Conservation (phyloP, 2,797 vertebrate species). For the Rhodeus uyekii region DNA sequence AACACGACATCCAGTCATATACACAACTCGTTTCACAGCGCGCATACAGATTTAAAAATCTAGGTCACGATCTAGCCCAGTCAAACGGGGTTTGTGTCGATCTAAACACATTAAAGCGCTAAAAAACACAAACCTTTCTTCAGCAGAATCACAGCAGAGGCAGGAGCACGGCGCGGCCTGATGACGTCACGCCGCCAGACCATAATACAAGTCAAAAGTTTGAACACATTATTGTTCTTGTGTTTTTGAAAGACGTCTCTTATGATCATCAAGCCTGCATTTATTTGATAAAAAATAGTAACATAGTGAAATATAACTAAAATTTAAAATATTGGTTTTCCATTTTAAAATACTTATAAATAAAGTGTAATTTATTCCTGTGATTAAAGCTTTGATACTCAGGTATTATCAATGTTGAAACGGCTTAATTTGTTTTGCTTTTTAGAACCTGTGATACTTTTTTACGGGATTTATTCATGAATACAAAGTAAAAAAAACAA, state of each 20-base stretch:
- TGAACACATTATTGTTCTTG: neutral
- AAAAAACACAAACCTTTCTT: neutral
- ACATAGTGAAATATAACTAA: neutral
- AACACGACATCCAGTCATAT: neutral
- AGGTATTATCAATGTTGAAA: no score
- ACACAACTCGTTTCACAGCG: neutral
- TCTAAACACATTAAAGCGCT: neutral
- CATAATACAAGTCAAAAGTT: neutral
- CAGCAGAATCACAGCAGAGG: neutral
- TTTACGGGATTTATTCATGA: no score
- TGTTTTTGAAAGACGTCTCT: neutral
- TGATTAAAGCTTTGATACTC: no score
- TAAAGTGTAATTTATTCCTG: no score
- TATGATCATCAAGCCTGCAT: neutral
- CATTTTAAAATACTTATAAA: no score
- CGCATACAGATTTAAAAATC: neutral
- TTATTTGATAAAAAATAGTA: neutral
- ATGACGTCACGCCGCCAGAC: neutral
- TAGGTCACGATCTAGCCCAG: neutral
- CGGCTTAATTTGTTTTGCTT: no score
- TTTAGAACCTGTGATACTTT: neutral
- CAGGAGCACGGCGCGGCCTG: neutral
- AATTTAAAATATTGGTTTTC: neutral
- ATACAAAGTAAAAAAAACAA: no score
- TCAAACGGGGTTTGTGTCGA: neutral